Base-by-base conservation (phyloP, 2,888 invertebrate species). In the Ochlodes sylvanus region DNA sequence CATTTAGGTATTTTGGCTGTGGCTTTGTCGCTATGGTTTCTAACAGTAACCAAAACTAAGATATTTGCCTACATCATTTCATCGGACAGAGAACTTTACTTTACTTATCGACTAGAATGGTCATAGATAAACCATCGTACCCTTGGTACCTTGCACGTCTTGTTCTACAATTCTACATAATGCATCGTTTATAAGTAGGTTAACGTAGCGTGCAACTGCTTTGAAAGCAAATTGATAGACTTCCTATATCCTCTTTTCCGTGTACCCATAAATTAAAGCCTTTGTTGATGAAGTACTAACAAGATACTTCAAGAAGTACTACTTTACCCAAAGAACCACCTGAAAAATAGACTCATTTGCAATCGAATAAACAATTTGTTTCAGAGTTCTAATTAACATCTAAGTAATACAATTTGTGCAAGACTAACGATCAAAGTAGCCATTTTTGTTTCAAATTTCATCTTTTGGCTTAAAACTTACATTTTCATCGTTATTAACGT, bases 171-270 rank as follows among this genome's bases (percentile, higher is more conserved):
- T 52, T 32, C 3, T 58, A 52, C 41, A 58, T 50, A 58, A 58
- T 52, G 19, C 58, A 42, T 42, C 54, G 42, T 41, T 41, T 15
- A 65, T 65, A 66, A 60, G 66, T 60, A 54, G 66, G 66, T 60
- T 66, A 66, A 66, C 27, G 54, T 66, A 66, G 66, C 66, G 66
- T 66, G 66, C 66, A 66, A 21, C 66, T 60, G 55, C 27, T 60
- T 66, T 66, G 60, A 66, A 61, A 61, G 60, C 66, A 44, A 55
- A 67, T 61, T 61, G 52, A 42, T 66, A 34, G 21, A 60, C 55
- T 67, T 67, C 67, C 67, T 67, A 61, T 34, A 67, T 67, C 61
- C 67, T 67, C 55, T 34, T 44, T 67, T 61, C 67, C 61, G 66
- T 34, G 17, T 44, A n/a, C 55, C 60, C 67, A 67, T 67, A 67